A percentile compares a stretch with the other conserved stretches of the same genome.
phyloP scores from a whole-genome alignment of 92 coral and sea anemone species.

The Epizoanthus scotinus region DNA sequence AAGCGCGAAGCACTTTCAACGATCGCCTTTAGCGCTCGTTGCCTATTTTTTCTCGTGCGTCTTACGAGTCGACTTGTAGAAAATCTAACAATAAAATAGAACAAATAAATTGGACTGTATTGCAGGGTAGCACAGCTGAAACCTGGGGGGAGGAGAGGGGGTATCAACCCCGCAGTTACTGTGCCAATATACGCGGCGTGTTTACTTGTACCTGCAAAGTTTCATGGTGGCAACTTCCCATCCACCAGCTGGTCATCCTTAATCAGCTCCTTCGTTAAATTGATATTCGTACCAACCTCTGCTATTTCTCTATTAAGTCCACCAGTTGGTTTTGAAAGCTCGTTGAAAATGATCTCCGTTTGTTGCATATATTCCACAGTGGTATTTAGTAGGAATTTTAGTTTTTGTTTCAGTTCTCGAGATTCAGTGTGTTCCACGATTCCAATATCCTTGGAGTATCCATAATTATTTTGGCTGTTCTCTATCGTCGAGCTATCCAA shows the following conservation, averaged over 20 bases:
- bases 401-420: background rate
- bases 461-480: background rate
- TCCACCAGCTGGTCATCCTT: slow-evolving; percentile 1
- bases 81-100: no score
- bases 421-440: background rate
- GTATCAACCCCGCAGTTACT: no score
- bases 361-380: slow-evolving; percentile 35
- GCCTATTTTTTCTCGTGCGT: no score
- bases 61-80: no score
- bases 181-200: no score
- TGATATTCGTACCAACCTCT: background rate
- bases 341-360: slow-evolving; percentile 3
- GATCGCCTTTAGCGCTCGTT: no score
- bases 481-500: background rate
- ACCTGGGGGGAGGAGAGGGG: no score
- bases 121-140: no score
- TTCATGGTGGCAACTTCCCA: background rate
- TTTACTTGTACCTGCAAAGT: background rate
- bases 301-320: background rate
- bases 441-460: background rate
- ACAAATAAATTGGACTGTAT: no score
- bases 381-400: background rate
- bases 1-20: no score
- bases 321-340: background rate
- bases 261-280: slow-evolving; percentile 29